Evolutionary conservation across 2,113 vertebrate species (phyloP).

Genomic region (Ophiodon elongatus): DNA sequence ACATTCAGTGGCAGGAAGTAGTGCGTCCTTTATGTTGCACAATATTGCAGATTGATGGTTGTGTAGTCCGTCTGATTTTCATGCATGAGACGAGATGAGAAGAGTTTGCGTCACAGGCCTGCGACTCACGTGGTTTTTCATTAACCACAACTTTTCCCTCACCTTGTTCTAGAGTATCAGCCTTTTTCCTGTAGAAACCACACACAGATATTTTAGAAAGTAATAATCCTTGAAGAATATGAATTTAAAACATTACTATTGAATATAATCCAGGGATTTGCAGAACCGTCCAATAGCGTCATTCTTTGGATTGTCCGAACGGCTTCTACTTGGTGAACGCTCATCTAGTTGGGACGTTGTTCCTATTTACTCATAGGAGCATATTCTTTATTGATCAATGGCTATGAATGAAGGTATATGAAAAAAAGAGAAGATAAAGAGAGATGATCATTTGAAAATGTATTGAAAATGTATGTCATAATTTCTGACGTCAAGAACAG

Average conservation of each 20-base stretch:
- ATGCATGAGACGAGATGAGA: neutral
- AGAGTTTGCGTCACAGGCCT: neutral
- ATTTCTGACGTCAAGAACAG: slow-evolving; percentile 14
- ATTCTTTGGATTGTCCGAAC: neutral
- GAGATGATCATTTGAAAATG: neutral
- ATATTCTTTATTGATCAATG: slow-evolving; percentile 20
- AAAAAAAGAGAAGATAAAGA: neutral
- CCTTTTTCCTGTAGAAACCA: neutral
- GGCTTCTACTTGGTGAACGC: neutral
- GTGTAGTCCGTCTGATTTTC: neutral
- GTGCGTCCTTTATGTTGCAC: neutral
- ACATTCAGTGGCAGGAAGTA: neutral
- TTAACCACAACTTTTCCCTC: neutral
- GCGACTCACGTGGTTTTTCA: neutral
- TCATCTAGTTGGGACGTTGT: neutral
- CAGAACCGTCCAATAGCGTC: neutral
- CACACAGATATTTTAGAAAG: neutral
- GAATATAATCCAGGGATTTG: neutral
- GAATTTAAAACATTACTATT: neutral
- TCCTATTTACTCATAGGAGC: neutral
- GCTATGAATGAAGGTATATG: neutral
- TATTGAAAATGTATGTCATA: neutral
- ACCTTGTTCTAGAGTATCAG: neutral
- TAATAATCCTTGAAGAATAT: neutral
- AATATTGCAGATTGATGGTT: neutral